Percentiles rank a stretch among this genome's conserved stretches.
Conservation (phyloP, 2,888 invertebrate genomes). For the Caenorhabditis imperialis region DNA sequence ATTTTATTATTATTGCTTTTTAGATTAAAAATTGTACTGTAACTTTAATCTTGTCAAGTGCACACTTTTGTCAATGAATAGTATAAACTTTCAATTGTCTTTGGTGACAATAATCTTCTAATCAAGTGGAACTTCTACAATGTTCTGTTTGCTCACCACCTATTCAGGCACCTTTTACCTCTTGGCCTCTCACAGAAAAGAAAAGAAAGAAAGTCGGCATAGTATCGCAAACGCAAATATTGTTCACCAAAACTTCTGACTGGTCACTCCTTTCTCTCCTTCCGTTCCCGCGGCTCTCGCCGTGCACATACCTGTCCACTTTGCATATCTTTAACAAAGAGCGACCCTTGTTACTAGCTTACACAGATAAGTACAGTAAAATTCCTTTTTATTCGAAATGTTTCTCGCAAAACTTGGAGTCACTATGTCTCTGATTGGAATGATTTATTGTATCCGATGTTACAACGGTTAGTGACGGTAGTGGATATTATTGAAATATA, state of each 20-base stretch:
- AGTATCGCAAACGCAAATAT: constrained; percentile 49
- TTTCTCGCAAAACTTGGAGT: constrained; percentile 7
- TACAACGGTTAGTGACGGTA: constrained; percentile 57
- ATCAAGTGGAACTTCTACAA: constrained; percentile 54
- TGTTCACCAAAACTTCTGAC: constrained; percentile 21
- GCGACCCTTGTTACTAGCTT: constrained; percentile 8
- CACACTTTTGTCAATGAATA: too few relatives aligned
- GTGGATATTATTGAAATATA: too few relatives aligned
- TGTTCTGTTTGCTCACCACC: constrained; percentile 17
- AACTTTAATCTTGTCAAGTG: too few relatives aligned
- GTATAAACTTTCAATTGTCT: too few relatives aligned
- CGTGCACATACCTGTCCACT: constrained; percentile 33
- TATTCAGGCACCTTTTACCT: constrained; percentile 9
- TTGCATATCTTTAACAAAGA: constrained; percentile 33
- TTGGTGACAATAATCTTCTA: constrained; percentile 54
- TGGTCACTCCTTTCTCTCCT: constrained; percentile 8
- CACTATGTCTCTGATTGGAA: constrained; percentile 12
- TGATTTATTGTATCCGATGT: constrained; percentile 27
- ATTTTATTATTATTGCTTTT: too few relatives aligned
- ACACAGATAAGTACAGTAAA: constrained; percentile 22
- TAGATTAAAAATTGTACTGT: too few relatives aligned
- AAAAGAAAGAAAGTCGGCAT: constrained; percentile 24
- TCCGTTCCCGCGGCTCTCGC: constrained; percentile 20
- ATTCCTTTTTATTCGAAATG: constrained; percentile 7
- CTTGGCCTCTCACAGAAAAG: constrained; percentile 20